phyloP scores from a whole-genome alignment of 2,888 invertebrate genomes.

The Micoletzkya japonica region DNA sequence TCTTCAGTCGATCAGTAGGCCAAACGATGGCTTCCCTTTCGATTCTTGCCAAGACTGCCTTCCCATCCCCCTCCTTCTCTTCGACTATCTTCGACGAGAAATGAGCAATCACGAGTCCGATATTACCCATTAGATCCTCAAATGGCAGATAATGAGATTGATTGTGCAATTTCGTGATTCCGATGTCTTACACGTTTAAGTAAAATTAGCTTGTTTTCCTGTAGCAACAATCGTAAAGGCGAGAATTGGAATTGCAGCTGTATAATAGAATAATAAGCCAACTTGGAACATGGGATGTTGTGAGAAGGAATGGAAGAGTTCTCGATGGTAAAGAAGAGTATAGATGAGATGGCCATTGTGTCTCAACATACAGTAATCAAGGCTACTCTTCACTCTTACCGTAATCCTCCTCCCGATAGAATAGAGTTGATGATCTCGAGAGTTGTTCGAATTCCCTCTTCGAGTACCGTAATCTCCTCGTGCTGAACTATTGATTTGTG shows the following conservation, averaged over 20 bases:
- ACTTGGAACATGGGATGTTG: slow-evolving; percentile 83
- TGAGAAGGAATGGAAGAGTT: slow-evolving; percentile 83
- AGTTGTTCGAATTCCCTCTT: slow-evolving; percentile 93
- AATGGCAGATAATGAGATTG: slow-evolving; percentile 2
- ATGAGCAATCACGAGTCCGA: slow-evolving; percentile 45
- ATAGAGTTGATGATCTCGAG: slow-evolving; percentile 95
- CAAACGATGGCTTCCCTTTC: slow-evolving; percentile 88
- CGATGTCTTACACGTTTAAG: too few relatives aligned
- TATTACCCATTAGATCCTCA: slow-evolving; percentile 46
- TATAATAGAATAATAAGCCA: slow-evolving; percentile 66
- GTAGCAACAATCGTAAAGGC: too few relatives aligned
- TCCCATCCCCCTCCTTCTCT: slow-evolving; percentile 40
- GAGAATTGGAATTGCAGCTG: background rate
- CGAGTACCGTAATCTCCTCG: slow-evolving; percentile 86
- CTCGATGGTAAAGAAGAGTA: slow-evolving; percentile 87
- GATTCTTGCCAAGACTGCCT: slow-evolving; percentile 68
- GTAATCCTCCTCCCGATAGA: slow-evolving; percentile 68
- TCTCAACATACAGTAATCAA: too few relatives aligned
- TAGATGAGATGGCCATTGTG: slow-evolving; percentile 91
- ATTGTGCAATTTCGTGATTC: background rate
- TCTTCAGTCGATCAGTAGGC: slow-evolving; percentile 91
- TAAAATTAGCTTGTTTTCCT: too few relatives aligned
- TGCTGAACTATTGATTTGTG: slow-evolving; percentile 69
- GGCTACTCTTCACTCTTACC: background rate
- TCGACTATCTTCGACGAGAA: slow-evolving; percentile 38